phyloP scores from a whole-genome alignment of 2,888 invertebrate genomes.

The Chaitophorus viminalis region DNA sequence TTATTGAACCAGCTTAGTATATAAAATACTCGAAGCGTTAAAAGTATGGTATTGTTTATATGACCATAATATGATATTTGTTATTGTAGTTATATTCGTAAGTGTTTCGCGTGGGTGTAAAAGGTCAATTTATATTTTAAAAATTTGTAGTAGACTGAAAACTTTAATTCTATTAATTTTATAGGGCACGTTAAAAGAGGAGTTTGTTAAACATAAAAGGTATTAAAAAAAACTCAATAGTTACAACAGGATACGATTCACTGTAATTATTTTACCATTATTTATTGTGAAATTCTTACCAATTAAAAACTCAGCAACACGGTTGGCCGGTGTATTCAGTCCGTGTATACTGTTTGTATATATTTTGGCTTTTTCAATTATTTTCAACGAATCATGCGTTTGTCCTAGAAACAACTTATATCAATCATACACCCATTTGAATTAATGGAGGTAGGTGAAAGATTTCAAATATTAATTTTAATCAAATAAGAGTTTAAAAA shows the following conservation, averaged over 20 bases:
- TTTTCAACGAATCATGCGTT: background rate
- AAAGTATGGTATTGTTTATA: background rate
- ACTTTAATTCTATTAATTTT: no score
- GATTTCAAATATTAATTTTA: background rate
- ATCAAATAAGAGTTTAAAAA: background rate
- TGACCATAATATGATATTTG: background rate
- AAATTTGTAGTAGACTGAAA: background rate
- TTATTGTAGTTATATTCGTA: background rate
- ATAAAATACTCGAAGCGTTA: background rate
- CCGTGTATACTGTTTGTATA: conserved; percentile 38
- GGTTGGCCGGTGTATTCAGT: conserved; percentile 18
- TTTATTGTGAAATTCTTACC: conserved; percentile 9
- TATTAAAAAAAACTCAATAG: background rate
- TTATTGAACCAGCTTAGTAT: background rate
- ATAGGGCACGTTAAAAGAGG: no score
- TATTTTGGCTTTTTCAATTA: conserved; percentile 42
- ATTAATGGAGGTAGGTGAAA: background rate
- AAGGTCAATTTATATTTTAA: background rate
- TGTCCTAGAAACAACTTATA: conserved; percentile 3
- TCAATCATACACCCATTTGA: background rate
- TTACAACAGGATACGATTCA: background rate
- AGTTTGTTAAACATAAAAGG: no score
- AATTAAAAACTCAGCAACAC: conserved; percentile 44
- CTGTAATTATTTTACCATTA: background rate
- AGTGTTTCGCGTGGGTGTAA: background rate